phyloP scores from a whole-genome alignment of 2,113 vertebrate genomes.

The Dascyllus trimaculatus region DNA sequence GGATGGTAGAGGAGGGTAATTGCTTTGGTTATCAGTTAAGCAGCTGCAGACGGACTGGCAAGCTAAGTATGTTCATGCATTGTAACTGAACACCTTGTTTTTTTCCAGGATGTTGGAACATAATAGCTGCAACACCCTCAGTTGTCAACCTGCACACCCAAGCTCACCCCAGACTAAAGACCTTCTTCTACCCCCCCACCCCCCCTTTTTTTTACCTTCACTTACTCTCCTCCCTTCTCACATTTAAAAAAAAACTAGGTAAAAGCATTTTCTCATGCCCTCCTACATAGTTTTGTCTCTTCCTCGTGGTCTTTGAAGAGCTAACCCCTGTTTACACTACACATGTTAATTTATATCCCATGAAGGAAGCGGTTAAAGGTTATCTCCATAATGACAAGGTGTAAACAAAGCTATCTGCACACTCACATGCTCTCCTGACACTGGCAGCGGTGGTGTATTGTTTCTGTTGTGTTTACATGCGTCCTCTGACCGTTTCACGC shows the following conservation, averaged over 20 bases:
- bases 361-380: conserved; percentile 34
- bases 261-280: background rate
- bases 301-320: conserved; percentile 1
- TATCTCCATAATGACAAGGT: conserved; percentile 45
- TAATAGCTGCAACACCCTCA: conserved; percentile 29
- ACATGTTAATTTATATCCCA: conserved; percentile 39
- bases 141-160: conserved; percentile 5
- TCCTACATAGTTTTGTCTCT: background rate
- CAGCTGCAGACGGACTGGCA: background rate
- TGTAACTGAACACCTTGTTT: conserved; percentile 51
- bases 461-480: conserved; percentile 53
- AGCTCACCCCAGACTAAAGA: background rate
- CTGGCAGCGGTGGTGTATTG: conserved; percentile 19
- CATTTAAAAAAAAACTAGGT: background rate
- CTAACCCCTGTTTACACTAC: conserved; percentile 36
- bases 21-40: conserved; percentile 1
- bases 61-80: conserved; percentile 13
- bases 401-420: conserved; percentile 54
- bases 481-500: conserved; percentile 21
- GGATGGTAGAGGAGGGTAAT: background rate
- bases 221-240: background rate
- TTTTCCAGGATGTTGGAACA: conserved; percentile 38
- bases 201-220: background rate
- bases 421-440: conserved; percentile 1
- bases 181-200: background rate